Conservation (phyloP, 92 coral and sea anemone species). For the Zoanthus sansibaricus region DNA sequence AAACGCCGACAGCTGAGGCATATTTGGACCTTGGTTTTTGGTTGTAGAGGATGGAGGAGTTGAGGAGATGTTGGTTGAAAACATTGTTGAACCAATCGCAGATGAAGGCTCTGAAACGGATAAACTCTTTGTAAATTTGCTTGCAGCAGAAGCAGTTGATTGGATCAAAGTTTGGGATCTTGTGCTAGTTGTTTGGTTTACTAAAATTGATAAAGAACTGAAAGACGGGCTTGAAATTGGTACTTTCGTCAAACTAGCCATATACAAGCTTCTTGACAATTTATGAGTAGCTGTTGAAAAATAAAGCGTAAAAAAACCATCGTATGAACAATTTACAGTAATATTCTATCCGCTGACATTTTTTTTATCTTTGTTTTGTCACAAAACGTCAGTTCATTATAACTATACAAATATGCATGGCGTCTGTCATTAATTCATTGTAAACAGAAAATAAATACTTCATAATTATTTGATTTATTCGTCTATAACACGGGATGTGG, state of each 20-base stretch:
- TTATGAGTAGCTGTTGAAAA: constrained; percentile 34
- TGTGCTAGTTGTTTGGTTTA: constrained; percentile 7
- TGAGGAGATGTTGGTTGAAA: not conserved
- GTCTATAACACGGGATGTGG: not conserved
- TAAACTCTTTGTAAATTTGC: not conserved
- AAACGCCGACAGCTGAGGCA: constrained; percentile 22
- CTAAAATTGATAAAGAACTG: not conserved
- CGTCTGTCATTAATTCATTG: constrained; percentile 1
- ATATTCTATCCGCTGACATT: not conserved
- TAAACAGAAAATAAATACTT: not conserved
- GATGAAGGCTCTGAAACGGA: not conserved
- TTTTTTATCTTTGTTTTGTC: not conserved
- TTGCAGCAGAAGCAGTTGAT: not conserved
- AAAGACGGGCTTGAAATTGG: not conserved
- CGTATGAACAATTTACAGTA: constrained; percentile 14
- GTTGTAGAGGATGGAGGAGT: constrained; percentile 13
- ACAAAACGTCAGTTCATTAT: not conserved
- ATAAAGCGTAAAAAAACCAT: constrained; percentile 28
- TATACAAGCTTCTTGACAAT: constrained; percentile 11
- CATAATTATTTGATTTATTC: not conserved
- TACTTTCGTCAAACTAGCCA: constrained; percentile 5
- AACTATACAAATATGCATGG: not conserved
- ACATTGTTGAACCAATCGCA: constrained; percentile 9
- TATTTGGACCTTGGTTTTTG: not conserved
- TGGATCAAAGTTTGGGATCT: constrained; percentile 21